Conservation (phyloP, 2,113 vertebrate species). For the Romanogobio albipinnatus region DNA sequence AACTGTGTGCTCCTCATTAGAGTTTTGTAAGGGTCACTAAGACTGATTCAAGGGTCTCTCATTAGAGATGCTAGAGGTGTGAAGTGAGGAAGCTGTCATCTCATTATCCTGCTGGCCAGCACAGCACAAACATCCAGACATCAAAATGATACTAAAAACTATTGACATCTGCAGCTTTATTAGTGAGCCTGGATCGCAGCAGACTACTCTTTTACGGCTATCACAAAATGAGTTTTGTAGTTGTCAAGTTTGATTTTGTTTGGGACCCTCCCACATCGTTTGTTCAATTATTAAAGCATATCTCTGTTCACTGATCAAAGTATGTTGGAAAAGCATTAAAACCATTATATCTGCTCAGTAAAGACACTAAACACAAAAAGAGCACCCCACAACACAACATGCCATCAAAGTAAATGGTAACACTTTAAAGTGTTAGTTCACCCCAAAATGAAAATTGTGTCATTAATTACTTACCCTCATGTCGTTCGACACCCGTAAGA, state of each 20-base stretch:
- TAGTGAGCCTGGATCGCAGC: not conserved
- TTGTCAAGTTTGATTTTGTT: not conserved
- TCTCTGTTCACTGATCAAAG: not conserved
- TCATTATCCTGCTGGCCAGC: constrained; percentile 26
- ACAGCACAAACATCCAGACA: constrained; percentile 22
- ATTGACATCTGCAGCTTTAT: not conserved
- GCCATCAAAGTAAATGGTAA: too few relatives aligned
- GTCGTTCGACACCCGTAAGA: too few relatives aligned
- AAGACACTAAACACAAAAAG: not conserved
- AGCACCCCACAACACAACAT: not conserved
- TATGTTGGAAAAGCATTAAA: not conserved
- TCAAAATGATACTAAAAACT: constrained; percentile 29
- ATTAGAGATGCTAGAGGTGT: constrained; percentile 44
- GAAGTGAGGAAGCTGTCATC: not conserved
- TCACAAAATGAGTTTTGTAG: not conserved
- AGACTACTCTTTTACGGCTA: not conserved
- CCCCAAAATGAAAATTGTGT: too few relatives aligned
- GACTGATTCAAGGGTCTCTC: constrained; percentile 22
- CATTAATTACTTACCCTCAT: too few relatives aligned
- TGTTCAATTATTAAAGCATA: not conserved
- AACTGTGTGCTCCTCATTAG: constrained; percentile 14
- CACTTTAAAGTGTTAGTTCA: too few relatives aligned
- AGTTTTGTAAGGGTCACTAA: constrained; percentile 30
- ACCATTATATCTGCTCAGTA: not conserved
- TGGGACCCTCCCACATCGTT: not conserved